Conservation (phyloP, 2,888 invertebrate species). For the Meiosimyza platycephala region DNA sequence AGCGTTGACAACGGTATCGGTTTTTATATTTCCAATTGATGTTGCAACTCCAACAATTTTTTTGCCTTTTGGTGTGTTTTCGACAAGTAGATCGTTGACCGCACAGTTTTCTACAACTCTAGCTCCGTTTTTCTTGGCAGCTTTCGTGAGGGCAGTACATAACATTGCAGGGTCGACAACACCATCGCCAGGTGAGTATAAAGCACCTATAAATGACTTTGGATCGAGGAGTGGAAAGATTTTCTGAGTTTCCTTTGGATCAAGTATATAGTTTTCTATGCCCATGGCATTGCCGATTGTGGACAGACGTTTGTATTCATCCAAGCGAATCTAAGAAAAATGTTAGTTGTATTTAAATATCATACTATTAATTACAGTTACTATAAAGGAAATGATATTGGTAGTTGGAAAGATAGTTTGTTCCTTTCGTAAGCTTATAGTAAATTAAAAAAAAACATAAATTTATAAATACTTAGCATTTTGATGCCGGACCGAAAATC, state of each 20-base stretch:
- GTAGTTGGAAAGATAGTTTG: too few relatives aligned
- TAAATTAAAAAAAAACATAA: too few relatives aligned
- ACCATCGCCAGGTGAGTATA: slow-evolving; percentile 85
- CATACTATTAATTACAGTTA: too few relatives aligned
- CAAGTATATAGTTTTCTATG: slow-evolving; percentile 79
- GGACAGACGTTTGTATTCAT: slow-evolving; percentile 85
- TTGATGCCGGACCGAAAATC: too few relatives aligned
- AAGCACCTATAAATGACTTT: slow-evolving; percentile 78
- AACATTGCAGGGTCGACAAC: slow-evolving; percentile 87
- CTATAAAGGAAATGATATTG: too few relatives aligned
- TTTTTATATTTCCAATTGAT: slow-evolving; percentile 76
- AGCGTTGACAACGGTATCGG: slow-evolving; percentile 80
- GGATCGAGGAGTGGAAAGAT: slow-evolving; percentile 83
- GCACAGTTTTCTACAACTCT: slow-evolving; percentile 81
- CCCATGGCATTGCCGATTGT: slow-evolving; percentile 84
- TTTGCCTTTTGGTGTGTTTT: slow-evolving; percentile 69
- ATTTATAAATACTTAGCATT: too few relatives aligned
- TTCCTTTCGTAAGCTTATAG: too few relatives aligned
- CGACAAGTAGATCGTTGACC: slow-evolving; percentile 77
- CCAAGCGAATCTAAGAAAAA: slow-evolving; percentile 74
- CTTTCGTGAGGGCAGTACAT: slow-evolving; percentile 79
- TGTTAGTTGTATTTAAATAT: slow-evolving; percentile 1
- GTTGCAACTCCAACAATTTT: slow-evolving; percentile 84
- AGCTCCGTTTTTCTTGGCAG: slow-evolving; percentile 78
- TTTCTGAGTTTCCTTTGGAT: slow-evolving; percentile 79